Conservation (phyloP, 2,113 vertebrate genomes). For the Lota lota region DNA sequence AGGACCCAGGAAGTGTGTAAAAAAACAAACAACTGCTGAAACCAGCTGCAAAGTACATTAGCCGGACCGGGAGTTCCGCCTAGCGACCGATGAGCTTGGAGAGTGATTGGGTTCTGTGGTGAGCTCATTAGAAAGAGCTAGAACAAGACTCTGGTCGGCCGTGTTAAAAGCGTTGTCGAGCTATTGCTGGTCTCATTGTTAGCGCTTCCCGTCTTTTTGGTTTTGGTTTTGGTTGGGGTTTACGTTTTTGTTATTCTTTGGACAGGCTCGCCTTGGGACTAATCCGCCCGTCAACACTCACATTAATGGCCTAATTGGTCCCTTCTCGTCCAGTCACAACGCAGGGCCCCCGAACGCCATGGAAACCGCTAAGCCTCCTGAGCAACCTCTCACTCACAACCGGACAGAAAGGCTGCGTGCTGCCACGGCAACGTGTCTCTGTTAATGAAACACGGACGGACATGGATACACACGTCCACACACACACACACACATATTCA, state of each 20-base stretch:
- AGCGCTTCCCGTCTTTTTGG: slow-evolving; percentile 65
- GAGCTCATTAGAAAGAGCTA: neutral
- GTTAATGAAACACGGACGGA: slow-evolving; percentile 4
- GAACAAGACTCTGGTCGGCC: slow-evolving; percentile 23
- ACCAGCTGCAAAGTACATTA: slow-evolving; percentile 70
- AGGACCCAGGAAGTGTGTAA: slow-evolving; percentile 55
- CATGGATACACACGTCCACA: too few relatives aligned
- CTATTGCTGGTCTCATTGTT: slow-evolving; percentile 65
- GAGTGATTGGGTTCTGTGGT: slow-evolving; percentile 14
- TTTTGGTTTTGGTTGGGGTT: slow-evolving; percentile 25
- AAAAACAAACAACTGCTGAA: slow-evolving; percentile 36
- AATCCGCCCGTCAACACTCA: slow-evolving; percentile 70
- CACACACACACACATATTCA: too few relatives aligned
- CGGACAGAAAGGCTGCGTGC: slow-evolving; percentile 45
- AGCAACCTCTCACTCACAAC: slow-evolving; percentile 44
- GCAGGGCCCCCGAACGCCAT: slow-evolving; percentile 48
- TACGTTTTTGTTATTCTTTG: neutral
- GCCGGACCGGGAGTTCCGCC: slow-evolving; percentile 3
- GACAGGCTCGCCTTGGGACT: slow-evolving; percentile 52
- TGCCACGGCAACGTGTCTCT: slow-evolving; percentile 20
- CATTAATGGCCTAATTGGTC: slow-evolving; percentile 73
- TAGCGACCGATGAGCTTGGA: slow-evolving; percentile 18
- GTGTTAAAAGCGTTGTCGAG: slow-evolving; percentile 40
- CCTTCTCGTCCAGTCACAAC: slow-evolving; percentile 67
- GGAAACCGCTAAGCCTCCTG: slow-evolving; percentile 62